Evolutionary conservation across 2,888 invertebrate genomes (phyloP).

Genomic region (Cordilura impudica): DNA sequence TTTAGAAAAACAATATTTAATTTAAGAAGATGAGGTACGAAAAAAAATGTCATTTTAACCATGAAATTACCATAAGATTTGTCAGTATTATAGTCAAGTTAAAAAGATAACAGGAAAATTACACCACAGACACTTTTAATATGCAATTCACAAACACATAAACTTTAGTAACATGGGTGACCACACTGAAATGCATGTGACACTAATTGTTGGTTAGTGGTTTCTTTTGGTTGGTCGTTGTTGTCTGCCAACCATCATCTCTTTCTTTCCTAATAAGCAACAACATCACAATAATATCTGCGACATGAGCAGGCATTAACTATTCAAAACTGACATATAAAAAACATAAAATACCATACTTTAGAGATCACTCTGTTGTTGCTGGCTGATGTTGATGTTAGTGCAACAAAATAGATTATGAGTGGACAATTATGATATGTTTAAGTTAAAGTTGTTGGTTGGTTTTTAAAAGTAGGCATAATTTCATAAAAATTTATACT

Average conservation of each 20-base stretch:
- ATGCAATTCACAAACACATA: slow-evolving; percentile 30
- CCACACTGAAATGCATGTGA: slow-evolving; percentile 57
- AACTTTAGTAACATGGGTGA: slow-evolving; percentile 58
- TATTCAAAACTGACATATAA: slow-evolving; percentile 56
- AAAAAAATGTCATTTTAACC: slow-evolving; percentile 64
- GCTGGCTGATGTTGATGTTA: neutral
- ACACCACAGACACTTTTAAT: slow-evolving; percentile 19
- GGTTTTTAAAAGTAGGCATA: neutral
- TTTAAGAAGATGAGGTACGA: neutral
- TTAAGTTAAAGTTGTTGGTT: neutral
- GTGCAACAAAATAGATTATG: too few species aligned
- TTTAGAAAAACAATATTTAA: slow-evolving; percentile 52
- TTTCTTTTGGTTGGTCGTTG: neutral
- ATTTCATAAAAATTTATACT: neutral
- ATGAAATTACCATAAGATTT: slow-evolving; percentile 66
- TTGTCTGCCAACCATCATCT: neutral
- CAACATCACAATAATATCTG: slow-evolving; percentile 6
- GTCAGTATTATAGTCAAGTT: slow-evolving; percentile 63
- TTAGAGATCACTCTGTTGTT: neutral
- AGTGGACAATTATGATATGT: too few species aligned
- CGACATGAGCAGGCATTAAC: slow-evolving; percentile 45
- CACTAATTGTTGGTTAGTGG: slow-evolving; percentile 18
- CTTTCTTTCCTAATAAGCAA: slow-evolving; percentile 10
- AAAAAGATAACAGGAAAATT: slow-evolving; percentile 60
- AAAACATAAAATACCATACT: slow-evolving; percentile 47